A percentile compares a stretch with the other conserved stretches of the same genome.
Conservation (phyloP, 2,888 invertebrate genomes). For the Platypus cylindrus region DNA sequence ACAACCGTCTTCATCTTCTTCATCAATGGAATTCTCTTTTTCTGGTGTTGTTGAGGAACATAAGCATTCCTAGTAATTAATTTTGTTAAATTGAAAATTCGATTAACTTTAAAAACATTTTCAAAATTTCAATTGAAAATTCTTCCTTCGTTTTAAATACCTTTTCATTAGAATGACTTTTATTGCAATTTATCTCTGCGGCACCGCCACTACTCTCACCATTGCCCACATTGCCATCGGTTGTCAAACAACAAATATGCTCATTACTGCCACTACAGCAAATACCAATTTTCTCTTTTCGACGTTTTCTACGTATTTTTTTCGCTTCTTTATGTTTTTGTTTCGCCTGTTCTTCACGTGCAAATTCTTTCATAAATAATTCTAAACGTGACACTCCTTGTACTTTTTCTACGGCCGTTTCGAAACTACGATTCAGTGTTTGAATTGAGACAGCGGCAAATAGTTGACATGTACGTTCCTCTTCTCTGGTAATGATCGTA, state of each 20-base stretch:
- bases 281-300: slow-evolving; percentile 55
- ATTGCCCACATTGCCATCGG: slow-evolving; percentile 23
- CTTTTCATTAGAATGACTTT: slow-evolving; percentile 21
- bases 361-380: slow-evolving; percentile 74
- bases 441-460: slow-evolving; percentile 81
- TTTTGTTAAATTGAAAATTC: too few species aligned
- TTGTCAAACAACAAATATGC: slow-evolving; percentile 30
- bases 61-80: slow-evolving; percentile 12
- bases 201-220: too few species aligned
- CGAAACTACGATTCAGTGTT: slow-evolving; percentile 78
- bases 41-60: slow-evolving; percentile 10
- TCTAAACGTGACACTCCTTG: slow-evolving; percentile 74
- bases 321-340: slow-evolving; percentile 79
- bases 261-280: slow-evolving; percentile 34
- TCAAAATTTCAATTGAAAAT: too few species aligned
- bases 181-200: too few species aligned
- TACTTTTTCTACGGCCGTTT: slow-evolving; percentile 79
- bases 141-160: slow-evolving; percentile 20
- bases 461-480: slow-evolving; percentile 89
- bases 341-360: slow-evolving; percentile 73
- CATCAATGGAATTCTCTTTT: slow-evolving; percentile 8
- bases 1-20: slow-evolving; percentile 10
- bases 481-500: slow-evolving; percentile 45
- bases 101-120: too few species aligned
- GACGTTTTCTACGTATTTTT: slow-evolving; percentile 61